These are phyloP conservation scores for Tylochromis polylepis DNA, from an alignment of 2,113 vertebrate species.

Conservation along the genomic window DNA sequence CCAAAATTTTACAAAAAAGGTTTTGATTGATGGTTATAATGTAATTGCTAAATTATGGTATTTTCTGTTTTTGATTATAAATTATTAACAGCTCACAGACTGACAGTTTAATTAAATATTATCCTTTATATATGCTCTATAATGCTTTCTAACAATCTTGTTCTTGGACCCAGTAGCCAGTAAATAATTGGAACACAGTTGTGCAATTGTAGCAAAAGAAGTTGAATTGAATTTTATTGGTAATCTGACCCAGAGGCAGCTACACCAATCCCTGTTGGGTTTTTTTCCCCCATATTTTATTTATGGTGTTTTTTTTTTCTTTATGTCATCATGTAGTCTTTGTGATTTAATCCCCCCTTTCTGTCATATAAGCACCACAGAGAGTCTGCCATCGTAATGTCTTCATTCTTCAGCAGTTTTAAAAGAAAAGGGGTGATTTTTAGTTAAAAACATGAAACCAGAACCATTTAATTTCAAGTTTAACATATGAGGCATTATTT, in stretches of 20 bases:
- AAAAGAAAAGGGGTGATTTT: not conserved
- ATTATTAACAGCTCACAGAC: not conserved
- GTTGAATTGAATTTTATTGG: not conserved
- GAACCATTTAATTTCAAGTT: not conserved
- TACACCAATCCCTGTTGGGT: constrained; percentile 19
- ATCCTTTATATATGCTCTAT: not conserved
- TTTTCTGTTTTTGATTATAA: not conserved
- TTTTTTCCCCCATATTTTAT: not conserved
- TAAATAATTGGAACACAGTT: not conserved
- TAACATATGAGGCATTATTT: not conserved
- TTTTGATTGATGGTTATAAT: not conserved
- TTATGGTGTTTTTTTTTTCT: not conserved
- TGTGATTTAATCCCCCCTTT: constrained; percentile 69
- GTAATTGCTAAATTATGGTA: not conserved
- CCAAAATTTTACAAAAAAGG: not conserved
- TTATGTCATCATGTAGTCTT: constrained; percentile 30
- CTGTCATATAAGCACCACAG: constrained; percentile 32
- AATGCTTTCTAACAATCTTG: not conserved
- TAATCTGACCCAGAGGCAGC: constrained; percentile 46
- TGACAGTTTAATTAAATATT: not conserved
- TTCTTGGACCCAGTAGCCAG: not conserved
- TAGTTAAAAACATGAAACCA: not conserved
- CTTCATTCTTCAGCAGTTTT: not conserved
- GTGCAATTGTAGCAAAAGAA: not conserved
- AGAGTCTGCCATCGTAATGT: constrained; percentile 16